Base-by-base conservation (phyloP, 2,888 invertebrate species). In the Monopis laevigella region DNA sequence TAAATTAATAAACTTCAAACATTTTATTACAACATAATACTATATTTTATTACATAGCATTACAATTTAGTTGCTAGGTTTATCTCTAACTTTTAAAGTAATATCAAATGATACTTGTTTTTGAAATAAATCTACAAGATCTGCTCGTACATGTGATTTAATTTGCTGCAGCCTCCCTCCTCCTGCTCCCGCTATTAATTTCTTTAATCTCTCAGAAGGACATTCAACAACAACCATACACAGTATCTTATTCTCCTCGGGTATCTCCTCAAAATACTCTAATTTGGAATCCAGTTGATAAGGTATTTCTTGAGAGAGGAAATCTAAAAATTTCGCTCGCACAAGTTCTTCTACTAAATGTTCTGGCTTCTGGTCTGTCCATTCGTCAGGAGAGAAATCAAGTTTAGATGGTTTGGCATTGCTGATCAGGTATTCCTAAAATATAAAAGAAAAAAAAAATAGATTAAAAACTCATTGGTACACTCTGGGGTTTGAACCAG, bases 261-360 rank as follows among this genome's bases (percentile, higher is more conserved):
- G 73, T 39, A 63, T 58, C 14, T 82, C 72, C 49, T 87, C 85
- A 51, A 84, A 86, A 58, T 86, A 87, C 59, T 92, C 90, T 11
- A 94, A 58, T 38, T 77, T 56, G 5, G 87, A 80, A 45, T 82
- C 73, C 2, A 96, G 59, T 28, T 66, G 80, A 58, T 98, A 98
- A 0, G 98, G 98, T 30, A 98, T 84, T 75, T 97, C 94, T 50
- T 93, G 84, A 0, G 89, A 86, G 30, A 97, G 69, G 56, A 87
- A 85, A 58, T 98, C 93, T 44, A 98, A 65, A 28, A 97, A 82
- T 51, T 90, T 90, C 1, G 95, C 93, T 53, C 90, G 83, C 0
- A 98, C 89, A 42, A 90, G 87, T 50, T 88, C 85, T 39, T 85
- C 74, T 44, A 93, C 88, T 16, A 96, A 63, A 5, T 81, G 71